phyloP scores from a whole-genome alignment of 2,113 vertebrate species.

The Lanius ludovicianus region DNA sequence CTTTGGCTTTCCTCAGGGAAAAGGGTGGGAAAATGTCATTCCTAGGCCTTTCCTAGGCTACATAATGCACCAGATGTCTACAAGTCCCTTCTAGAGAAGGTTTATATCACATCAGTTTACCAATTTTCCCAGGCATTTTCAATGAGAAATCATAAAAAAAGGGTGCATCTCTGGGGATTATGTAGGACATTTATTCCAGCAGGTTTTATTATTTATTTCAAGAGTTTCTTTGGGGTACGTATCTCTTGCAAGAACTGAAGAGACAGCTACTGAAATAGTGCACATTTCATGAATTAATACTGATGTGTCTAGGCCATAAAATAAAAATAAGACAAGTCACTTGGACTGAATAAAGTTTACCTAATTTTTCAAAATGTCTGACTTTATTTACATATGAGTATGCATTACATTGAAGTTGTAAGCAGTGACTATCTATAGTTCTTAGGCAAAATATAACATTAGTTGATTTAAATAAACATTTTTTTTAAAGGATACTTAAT shows the following conservation, averaged over 20 bases:
- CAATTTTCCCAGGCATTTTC: neutral
- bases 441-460: neutral
- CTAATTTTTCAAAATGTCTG: neutral
- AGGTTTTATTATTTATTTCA: conserved; percentile 8
- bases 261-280: neutral
- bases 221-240: conserved; percentile 1
- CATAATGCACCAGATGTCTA: neutral
- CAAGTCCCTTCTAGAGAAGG: neutral
- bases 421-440: neutral
- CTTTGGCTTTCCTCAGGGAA: neutral
- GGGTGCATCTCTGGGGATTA: neutral
- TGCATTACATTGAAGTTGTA: neutral
- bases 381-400: neutral
- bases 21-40: rapidly evolving
- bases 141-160: neutral
- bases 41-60: neutral
- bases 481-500: neutral
- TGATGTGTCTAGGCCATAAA: neutral
- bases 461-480: neutral
- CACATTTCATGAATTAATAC: conserved; percentile 37
- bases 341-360: neutral
- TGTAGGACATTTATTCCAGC: neutral
- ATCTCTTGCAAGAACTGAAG: conserved; percentile 44
- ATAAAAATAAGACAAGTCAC: neutral
- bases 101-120: neutral